Evolutionary conservation across 1,140 invertebrate genomes (phyloP), one percentile per base, ranked within the genome.

Genomic region (Chelonus insularis): DNA sequence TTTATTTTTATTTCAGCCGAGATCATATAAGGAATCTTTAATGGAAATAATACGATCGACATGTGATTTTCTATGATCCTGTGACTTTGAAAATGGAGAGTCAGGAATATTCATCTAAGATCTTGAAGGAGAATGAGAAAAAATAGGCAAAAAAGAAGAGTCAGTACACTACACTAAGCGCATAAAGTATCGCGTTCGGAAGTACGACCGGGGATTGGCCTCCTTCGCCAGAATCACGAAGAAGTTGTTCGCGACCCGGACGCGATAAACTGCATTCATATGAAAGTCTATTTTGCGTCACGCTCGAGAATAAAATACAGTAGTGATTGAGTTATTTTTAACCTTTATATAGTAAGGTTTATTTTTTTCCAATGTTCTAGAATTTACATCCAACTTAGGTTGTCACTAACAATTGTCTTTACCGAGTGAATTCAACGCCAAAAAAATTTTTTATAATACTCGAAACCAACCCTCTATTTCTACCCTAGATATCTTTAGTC

Each of bases 171-270:
- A 18, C 18, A 21, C 9, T 29, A 43, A 12, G 16, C 16, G 41
- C 29, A 57, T 41, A 37, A 39, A 55, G 34, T 39, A 55, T 55
- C 39, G 37, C 21, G 14, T 29, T 12, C 48, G 21, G 34, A 54
- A 37, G 11, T 12, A 16, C 11, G 60, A 59, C 9, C 21, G 12
- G 21, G 51, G 51, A 67, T 63, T 52, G 58, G 20, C 32, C 58
- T 52, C 23, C 34, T 66, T 66, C 60, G 56, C 66, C 68, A 59
- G 57, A 71, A 71, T 63, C 59, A 47, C 68, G 60, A 63, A 69
- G 63, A 64, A 71, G 52, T 50, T 34, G 32, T 57, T 58, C 51
- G 41, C 57, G 63, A 67, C 56, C 68, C 37, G 56, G 58, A 64
- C 54, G 57, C 55, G 41, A 64, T 64, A 67, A 69, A 65, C 63